Conservation (phyloP, 2,888 invertebrate genomes). For the Scaptomyza reducta region DNA sequence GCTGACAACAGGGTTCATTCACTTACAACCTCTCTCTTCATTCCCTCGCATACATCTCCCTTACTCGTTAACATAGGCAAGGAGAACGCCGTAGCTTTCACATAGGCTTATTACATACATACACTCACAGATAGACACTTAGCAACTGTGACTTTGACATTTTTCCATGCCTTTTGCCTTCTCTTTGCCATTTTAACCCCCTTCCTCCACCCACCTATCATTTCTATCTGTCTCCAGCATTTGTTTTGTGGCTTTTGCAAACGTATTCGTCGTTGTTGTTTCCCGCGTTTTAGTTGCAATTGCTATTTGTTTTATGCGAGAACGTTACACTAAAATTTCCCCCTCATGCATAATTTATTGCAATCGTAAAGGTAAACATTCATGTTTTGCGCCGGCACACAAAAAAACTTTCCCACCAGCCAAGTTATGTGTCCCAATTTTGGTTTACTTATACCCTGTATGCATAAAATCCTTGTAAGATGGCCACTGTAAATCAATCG, state of each 20-base stretch:
- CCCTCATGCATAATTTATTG: conserved; percentile 79
- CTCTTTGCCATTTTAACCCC: neutral
- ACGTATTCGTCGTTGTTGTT: conserved; percentile 28
- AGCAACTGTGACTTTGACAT: conserved; percentile 52
- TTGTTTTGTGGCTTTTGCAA: conserved; percentile 59
- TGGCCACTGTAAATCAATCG: neutral
- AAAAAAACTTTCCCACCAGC: conserved; percentile 38
- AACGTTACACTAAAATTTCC: conserved; percentile 61
- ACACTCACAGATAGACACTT: conserved; percentile 15
- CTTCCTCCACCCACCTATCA: neutral
- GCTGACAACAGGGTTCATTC: conserved; percentile 48
- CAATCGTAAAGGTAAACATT: conserved; percentile 66
- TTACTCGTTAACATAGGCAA: neutral
- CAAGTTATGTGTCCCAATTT: conserved; percentile 5
- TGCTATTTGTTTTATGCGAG: conserved; percentile 45
- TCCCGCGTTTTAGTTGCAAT: conserved; percentile 24
- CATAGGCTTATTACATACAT: conserved; percentile 50
- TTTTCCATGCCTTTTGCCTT: conserved; percentile 62
- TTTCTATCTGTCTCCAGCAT: conserved; percentile 56
- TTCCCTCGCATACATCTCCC: neutral
- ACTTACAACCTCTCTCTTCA: conserved; percentile 10
- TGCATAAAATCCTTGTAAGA: neutral
- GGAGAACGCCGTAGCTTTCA: neutral
- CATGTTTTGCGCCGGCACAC: conserved; percentile 38
- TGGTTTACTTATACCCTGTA: neutral